Conservation (phyloP, 2,888 invertebrate species). For the Chrysolina americana region DNA sequence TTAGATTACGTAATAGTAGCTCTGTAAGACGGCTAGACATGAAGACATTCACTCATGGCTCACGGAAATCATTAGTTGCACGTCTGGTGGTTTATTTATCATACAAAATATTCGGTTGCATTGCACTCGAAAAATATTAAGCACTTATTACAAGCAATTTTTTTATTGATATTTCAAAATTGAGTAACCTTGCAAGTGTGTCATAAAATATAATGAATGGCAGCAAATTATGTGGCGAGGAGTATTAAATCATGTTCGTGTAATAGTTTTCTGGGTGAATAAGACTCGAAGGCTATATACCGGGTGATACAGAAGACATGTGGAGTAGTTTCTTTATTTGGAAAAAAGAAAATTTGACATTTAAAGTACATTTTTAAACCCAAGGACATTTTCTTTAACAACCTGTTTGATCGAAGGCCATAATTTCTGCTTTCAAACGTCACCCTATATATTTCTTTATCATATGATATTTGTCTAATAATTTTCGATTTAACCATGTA, state of each 20-base stretch:
- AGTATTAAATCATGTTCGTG: not conserved
- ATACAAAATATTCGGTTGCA: slow-evolving; percentile 32
- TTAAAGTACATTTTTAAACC: too few relatives aligned
- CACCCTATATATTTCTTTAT: too few relatives aligned
- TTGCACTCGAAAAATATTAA: slow-evolving; percentile 25
- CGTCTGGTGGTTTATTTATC: slow-evolving; percentile 29
- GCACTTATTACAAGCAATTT: slow-evolving; percentile 25
- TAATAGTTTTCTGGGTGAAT: slow-evolving; percentile 9
- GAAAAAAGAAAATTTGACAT: too few relatives aligned
- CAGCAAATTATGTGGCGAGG: slow-evolving; percentile 24
- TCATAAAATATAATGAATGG: slow-evolving; percentile 33
- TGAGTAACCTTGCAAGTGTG: slow-evolving; percentile 33
- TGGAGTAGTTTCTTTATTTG: too few relatives aligned
- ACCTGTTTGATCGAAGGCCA: too few relatives aligned
- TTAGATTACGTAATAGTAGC: slow-evolving; percentile 33
- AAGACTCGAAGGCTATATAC: not conserved
- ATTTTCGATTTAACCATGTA: too few relatives aligned
- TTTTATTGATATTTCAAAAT: slow-evolving; percentile 29
- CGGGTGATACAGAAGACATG: too few relatives aligned
- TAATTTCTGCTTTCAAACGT: too few relatives aligned
- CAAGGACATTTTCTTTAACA: too few relatives aligned
- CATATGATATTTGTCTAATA: too few relatives aligned
- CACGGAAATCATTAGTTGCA: slow-evolving; percentile 29
- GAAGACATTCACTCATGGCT: slow-evolving; percentile 25
- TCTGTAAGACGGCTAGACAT: slow-evolving; percentile 24